Percentiles rank a stretch among this genome's conserved stretches.
These are phyloP conservation scores for Zoanthus solanderi DNA, from an alignment of 92 coral and sea anemone species.

Conservation along the genomic window DNA sequence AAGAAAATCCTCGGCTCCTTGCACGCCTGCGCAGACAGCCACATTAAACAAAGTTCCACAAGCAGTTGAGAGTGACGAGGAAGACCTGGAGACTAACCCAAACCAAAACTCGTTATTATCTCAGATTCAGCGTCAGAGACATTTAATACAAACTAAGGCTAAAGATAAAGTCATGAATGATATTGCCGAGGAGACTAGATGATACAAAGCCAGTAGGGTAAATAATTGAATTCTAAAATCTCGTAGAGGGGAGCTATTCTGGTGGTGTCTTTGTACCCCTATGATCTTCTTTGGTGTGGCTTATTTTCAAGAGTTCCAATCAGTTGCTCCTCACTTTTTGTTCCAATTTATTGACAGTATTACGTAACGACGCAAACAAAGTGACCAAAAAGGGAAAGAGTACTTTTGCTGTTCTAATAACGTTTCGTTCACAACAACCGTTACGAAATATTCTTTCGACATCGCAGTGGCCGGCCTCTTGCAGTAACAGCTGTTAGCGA, in stretches of 20 bases:
- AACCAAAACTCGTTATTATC: constrained; percentile 62
- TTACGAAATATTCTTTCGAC: too few species aligned
- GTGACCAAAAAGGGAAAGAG: not conserved
- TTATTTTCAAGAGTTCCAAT: too few species aligned
- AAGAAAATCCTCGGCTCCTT: constrained; percentile 85
- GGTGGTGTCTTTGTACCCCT: not conserved
- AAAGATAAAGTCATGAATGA: constrained; percentile 45
- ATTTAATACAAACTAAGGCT: constrained; percentile 63
- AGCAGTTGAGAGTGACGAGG: constrained; percentile 14
- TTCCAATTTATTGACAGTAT: not conserved
- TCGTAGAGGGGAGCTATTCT: not conserved
- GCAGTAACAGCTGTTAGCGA: too few species aligned
- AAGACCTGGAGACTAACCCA: constrained; percentile 30
- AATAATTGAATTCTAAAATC: too few species aligned
- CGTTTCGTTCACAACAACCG: not conserved
- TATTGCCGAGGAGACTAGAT: constrained; percentile 54
- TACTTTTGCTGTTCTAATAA: not conserved
- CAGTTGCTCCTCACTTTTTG: not conserved
- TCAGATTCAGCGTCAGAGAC: constrained; percentile 85
- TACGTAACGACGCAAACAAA: not conserved
- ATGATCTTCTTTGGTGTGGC: too few species aligned
- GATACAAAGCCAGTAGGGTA: not conserved
- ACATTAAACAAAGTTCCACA: constrained; percentile 43
- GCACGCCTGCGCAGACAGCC: constrained; percentile 66
- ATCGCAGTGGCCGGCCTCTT: too few species aligned